Base-by-base conservation (phyloP, 2,888 invertebrate species). In the Eurytoma californica region DNA sequence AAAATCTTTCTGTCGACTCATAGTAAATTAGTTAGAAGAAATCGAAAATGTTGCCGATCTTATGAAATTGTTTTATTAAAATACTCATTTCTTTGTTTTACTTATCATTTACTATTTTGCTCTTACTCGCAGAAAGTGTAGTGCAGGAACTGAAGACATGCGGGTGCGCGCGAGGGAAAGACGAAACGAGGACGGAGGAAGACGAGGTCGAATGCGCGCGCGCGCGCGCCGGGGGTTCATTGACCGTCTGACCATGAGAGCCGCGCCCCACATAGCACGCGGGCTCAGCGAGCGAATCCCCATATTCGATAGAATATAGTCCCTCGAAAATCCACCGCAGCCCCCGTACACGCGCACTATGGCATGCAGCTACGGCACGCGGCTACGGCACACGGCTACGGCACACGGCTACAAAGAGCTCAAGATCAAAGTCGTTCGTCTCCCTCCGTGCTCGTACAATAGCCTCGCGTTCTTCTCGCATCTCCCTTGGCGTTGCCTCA, bases 221-320 rank as follows among this genome's bases (percentile, higher is more conserved):
- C 72, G 79, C 70, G 75, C 73, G 60, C 75, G 14, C 49, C 24
- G 49, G 51, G 84, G 85, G 90, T 87, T 90, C 90, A 86, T 87
- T 87, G 90, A 89, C 90, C 89, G 89, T 88, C 88, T 90, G 89
- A 90, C 90, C 90, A 89, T 88, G 90, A 82, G 79, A 88, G 89
- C 89, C 89, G 89, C 89, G 89, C 89, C 90, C 89, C 88, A 87
- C 87, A 88, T 88, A 86, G 58, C 61, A 12, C 39, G 51, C 67
- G 16, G 30, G 9, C 51, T 20, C 12, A 39, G 39, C 82, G 82
- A 82, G 83, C 73, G 74, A 75, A 78, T 77, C 73, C 67, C 53
- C 77, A 72, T 78, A 67, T 60, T 77, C 51, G 53, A 18, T 20
- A 24, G 24, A 4, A 49, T n/a, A n/a, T n/a, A n/a, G n/a, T n/a